Conservation (phyloP, 2,888 invertebrate genomes). For the Eupithecia inturbata region DNA sequence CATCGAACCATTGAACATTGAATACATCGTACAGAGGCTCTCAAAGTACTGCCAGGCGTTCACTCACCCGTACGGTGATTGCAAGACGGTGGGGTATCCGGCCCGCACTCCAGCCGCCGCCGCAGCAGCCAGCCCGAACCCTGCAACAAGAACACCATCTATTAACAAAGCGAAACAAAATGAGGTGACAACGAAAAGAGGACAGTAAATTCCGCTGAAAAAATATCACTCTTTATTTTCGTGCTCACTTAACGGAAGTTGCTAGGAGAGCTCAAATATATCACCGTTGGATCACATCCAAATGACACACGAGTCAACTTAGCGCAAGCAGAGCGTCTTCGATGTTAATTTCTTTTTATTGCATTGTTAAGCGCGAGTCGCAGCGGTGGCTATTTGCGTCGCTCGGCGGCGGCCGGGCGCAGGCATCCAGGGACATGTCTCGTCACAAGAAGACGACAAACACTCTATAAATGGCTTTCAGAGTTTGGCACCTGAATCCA, state of each 20-base stretch:
- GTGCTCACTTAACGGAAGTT: constrained; percentile 78
- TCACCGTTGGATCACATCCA: constrained; percentile 75
- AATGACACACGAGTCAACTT: constrained; percentile 82
- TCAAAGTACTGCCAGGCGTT: constrained; percentile 42
- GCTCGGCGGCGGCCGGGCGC: constrained; percentile 75
- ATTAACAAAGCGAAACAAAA: constrained; percentile 48
- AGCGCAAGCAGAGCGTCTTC: constrained; percentile 70
- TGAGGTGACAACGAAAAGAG: constrained; percentile 57
- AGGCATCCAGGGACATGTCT: constrained; percentile 74
- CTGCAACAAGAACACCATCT: constrained; percentile 67
- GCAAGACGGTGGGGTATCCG: constrained; percentile 91
- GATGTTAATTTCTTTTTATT: constrained; percentile 84
- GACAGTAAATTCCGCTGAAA: constrained; percentile 55
- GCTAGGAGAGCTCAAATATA: constrained; percentile 72
- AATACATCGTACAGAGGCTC: constrained; percentile 72
- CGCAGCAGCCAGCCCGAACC: constrained; percentile 76
- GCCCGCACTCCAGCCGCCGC: constrained; percentile 89
- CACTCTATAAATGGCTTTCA: constrained; percentile 78
- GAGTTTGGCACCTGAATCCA: constrained; percentile 64
- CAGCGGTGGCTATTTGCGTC: constrained; percentile 75
- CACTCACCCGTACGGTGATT: constrained; percentile 94
- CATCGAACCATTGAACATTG: constrained; percentile 81
- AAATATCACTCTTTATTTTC: constrained; percentile 73
- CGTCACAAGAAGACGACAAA: constrained; percentile 81
- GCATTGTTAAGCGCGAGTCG: constrained; percentile 80